These are phyloP conservation scores for Potamilus streckersoni DNA, from an alignment of 1,140 invertebrate species.

Conservation along the genomic window DNA sequence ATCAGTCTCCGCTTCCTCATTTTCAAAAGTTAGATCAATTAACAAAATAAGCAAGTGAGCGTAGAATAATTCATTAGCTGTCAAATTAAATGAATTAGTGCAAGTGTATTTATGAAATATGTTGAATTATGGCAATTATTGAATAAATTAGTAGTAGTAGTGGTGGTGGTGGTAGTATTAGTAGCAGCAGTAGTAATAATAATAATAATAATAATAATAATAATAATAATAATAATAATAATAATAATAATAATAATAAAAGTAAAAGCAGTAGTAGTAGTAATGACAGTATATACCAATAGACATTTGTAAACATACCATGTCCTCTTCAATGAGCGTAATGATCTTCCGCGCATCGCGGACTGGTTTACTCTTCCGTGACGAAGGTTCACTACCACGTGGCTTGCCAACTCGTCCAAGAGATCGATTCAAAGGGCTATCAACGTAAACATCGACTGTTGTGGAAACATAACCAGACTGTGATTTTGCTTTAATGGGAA, in stretches of 20 bases:
- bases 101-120: too few species aligned
- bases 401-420: constrained; percentile 9
- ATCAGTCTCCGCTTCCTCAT: too few species aligned
- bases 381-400: background rate
- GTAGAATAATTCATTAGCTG: too few species aligned
- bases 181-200: too few species aligned
- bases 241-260: too few species aligned
- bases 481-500: background rate
- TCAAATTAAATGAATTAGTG: too few species aligned
- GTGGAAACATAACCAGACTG: background rate
- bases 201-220: too few species aligned
- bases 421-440: background rate
- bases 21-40: too few species aligned
- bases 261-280: constrained; percentile 10
- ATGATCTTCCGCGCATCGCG: background rate
- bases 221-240: too few species aligned
- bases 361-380: background rate
- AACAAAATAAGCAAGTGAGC: too few species aligned
- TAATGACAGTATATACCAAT: background rate
- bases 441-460: background rate
- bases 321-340: background rate
- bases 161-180: too few species aligned
- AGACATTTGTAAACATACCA: background rate
- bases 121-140: background rate
- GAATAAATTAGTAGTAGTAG: too few species aligned